A percentile compares a stretch with the other conserved stretches of the same genome.
These are phyloP conservation scores for Riptortus pedestris DNA, from an alignment of 1,140 invertebrate genomes.

Conservation along the genomic window DNA sequence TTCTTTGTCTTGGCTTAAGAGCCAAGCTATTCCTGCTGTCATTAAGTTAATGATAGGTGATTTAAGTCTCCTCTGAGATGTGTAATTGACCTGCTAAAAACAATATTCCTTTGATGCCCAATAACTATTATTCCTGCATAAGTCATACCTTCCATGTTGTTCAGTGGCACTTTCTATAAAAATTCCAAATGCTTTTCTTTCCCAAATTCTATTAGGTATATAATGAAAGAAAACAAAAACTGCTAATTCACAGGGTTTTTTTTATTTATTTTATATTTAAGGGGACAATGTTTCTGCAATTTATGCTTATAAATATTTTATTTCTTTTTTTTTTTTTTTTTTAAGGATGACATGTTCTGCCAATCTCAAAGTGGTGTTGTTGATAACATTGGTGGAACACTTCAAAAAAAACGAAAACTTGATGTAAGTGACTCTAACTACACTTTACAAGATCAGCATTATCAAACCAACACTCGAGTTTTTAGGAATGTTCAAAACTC, in stretches of 20 bases:
- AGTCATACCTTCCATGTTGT: too few species aligned
- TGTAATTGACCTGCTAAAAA: too few species aligned
- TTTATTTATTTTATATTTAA: background rate
- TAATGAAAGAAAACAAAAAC: background rate
- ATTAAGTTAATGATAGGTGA: too few species aligned
- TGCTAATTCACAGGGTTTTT: background rate
- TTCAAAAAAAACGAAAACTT: constrained; percentile 29
- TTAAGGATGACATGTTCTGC: constrained; percentile 26
- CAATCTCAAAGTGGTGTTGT: constrained; percentile 27
- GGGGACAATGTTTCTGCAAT: background rate
- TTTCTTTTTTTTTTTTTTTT: background rate
- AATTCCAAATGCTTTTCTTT: background rate
- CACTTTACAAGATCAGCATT: constrained; percentile 11
- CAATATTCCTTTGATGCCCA: too few species aligned
- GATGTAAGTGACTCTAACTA: constrained; percentile 27
- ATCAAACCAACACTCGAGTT: constrained; percentile 28
- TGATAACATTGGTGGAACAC: constrained; percentile 29
- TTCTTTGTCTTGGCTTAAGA: background rate
- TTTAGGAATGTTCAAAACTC: constrained; percentile 36
- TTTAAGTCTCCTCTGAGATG: too few species aligned
- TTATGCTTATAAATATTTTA: background rate
- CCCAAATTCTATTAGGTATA: background rate
- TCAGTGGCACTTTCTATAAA: too few species aligned
- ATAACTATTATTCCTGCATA: too few species aligned
- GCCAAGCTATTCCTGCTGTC: too few species aligned